phyloP scores from a whole-genome alignment of 2,888 invertebrate species.

The Margaritifera margaritifera region DNA sequence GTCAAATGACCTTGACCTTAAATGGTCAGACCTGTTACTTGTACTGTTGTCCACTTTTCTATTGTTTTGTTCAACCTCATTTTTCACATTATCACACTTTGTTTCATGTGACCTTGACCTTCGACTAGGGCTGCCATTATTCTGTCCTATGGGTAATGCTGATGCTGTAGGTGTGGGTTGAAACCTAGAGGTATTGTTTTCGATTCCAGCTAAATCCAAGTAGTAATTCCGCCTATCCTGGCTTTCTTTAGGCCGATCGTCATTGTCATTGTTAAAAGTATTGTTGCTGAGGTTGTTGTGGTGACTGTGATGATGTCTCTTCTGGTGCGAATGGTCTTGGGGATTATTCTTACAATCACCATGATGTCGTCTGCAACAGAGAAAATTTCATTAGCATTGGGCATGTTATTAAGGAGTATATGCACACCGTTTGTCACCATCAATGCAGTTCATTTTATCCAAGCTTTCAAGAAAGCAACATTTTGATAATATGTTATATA shows the following conservation, averaged over 20 bases:
- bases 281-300: slow-evolving; percentile 27
- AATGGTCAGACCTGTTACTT: slow-evolving; percentile 42
- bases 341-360: slow-evolving; percentile 53
- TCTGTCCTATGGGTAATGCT: slow-evolving; percentile 46
- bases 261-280: slow-evolving; percentile 21
- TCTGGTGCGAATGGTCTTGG: slow-evolving; percentile 54
- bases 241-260: slow-evolving; percentile 53
- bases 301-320: slow-evolving; percentile 48
- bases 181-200: slow-evolving; percentile 64
- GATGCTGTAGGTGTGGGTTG: slow-evolving; percentile 36
- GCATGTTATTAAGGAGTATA: no score
- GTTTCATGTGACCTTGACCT: slow-evolving; percentile 74
- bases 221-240: slow-evolving; percentile 70
- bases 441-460: no score
- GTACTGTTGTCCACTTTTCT: slow-evolving; percentile 27
- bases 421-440: no score
- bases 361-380: slow-evolving; percentile 60
- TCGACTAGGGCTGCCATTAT: slow-evolving; percentile 65
- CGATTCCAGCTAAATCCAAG: slow-evolving; percentile 72
- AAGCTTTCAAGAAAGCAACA: no score
- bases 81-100: slow-evolving; percentile 50
- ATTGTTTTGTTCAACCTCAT: slow-evolving; percentile 44
- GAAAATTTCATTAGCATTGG: no score
- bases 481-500: no score
- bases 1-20: slow-evolving; percentile 60